These are phyloP conservation scores for Penaeus japonicus DNA, from an alignment of 1,140 invertebrate genomes.

Conservation along the genomic window DNA sequence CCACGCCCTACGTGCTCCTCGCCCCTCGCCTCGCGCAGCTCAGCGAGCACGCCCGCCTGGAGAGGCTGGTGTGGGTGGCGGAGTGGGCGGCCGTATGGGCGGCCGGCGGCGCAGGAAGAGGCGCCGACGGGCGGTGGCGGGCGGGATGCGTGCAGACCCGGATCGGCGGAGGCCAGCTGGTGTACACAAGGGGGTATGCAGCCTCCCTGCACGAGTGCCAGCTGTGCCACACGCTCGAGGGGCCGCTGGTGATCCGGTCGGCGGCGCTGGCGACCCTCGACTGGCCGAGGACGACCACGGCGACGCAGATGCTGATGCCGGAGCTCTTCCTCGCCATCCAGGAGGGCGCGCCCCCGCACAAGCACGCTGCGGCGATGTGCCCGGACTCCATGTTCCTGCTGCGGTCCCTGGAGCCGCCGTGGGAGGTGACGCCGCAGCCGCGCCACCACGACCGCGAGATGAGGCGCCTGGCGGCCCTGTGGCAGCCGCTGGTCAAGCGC, in stretches of 20 bases:
- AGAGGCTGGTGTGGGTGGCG: slow-evolving; percentile 52
- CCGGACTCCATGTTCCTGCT: slow-evolving; percentile 42
- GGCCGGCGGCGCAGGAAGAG: slow-evolving; percentile 31
- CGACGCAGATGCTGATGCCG: slow-evolving; percentile 16
- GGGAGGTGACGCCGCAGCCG: slow-evolving; percentile 2
- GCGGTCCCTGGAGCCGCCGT: slow-evolving; percentile 16
- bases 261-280: slow-evolving; percentile 8
- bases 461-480: slow-evolving; percentile 25
- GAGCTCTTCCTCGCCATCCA: slow-evolving; percentile 34
- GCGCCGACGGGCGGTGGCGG: slow-evolving; percentile 43
- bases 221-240: slow-evolving; percentile 37
- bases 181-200: slow-evolving; percentile 32
- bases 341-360: neutral
- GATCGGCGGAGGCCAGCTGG: slow-evolving; percentile 24
- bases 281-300: neutral
- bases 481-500: neutral
- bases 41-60: slow-evolving; percentile 33
- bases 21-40: slow-evolving; percentile 20
- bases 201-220: slow-evolving; percentile 40
- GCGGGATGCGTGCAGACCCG: slow-evolving; percentile 36
- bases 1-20: slow-evolving; percentile 41
- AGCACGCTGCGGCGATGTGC: slow-evolving; percentile 29
- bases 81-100: slow-evolving; percentile 49
- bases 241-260: slow-evolving; percentile 35
- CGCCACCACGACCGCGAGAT: slow-evolving; percentile 14